Evolutionary conservation across 2,797 vertebrate genomes (phyloP), one percentile per base, ranked within the genome.

Genomic region (Eulemur rubriventer): DNA sequence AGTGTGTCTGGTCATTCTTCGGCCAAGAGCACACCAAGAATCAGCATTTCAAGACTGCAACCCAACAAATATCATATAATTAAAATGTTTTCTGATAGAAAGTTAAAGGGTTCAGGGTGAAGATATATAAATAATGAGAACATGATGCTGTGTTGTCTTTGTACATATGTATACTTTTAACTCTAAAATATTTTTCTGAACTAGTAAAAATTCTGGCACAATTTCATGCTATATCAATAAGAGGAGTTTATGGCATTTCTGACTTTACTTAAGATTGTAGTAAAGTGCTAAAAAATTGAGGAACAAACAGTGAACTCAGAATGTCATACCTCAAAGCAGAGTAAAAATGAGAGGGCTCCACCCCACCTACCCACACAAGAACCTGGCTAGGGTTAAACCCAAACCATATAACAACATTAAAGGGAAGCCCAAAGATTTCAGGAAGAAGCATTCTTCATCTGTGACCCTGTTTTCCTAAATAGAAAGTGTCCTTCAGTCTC

Each of bases 81-180:
- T 78, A 72, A 92, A 96, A n/a, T 82, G 63, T 79, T 95, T 97
- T 91, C 73, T 76, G 30, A 46, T 55, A 46, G 33, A 85, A 90
- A 92, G 82, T 26, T n/a, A 22, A 92, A 87, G 14, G 28, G 20
- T 50, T 83, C 11, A 12, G 38, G 61, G 57, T 13, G 22, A 79
- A 69, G 48, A 67, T 2, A 70, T 4, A 67, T 2, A 35, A 88
- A 50, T 38, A 26, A 16, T 22, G 16, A 80, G 75, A 89, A 63
- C 20, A 20, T 3, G 26, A 83, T 63, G 67, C 17, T n/a, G 6
- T 55, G 18, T 20, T 85, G 5, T 48, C 65, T 92, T 63, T 65
- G 52, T 48, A 73, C 35, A 35, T 72, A 61, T 35, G 1, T 48
- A 41, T 48, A 30, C 48, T 79, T 70, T 35, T 88, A 83, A 78